phyloP scores from a whole-genome alignment of 2,888 invertebrate species.

The Ophion costatus region DNA sequence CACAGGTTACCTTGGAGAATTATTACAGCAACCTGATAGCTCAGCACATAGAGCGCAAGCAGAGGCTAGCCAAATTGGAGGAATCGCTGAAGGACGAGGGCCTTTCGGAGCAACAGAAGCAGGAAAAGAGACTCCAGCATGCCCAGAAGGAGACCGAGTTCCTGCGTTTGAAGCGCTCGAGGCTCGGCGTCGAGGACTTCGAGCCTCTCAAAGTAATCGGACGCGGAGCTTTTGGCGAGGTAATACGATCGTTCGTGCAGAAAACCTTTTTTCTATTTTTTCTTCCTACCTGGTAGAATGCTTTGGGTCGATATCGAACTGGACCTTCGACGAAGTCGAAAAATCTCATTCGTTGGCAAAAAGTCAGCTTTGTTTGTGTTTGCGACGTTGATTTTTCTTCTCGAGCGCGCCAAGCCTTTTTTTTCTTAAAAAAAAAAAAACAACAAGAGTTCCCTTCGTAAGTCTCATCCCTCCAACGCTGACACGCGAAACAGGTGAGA shows the following conservation, averaged over 20 bases:
- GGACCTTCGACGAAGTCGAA: too few relatives aligned
- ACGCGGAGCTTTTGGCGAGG: conserved; percentile 96
- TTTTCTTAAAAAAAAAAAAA: not conserved
- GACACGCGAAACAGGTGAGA: conserved; percentile 88
- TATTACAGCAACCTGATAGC: conserved; percentile 99
- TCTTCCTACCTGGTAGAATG: too few relatives aligned
- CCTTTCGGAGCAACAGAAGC: conserved; percentile 96
- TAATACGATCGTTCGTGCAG: conserved; percentile 68
- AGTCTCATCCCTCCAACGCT: conserved; percentile 1
- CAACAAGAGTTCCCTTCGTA: not conserved
- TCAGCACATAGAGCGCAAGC: conserved; percentile 98
- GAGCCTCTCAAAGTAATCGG: conserved; percentile 98
- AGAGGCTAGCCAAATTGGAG: conserved; percentile 96
- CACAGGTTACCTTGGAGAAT: conserved; percentile 95
- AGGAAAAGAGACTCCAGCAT: conserved; percentile 96
- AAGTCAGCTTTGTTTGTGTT: not conserved
- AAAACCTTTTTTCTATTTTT: not conserved
- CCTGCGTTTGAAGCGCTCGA: conserved; percentile 96
- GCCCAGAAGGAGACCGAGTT: conserved; percentile 99
- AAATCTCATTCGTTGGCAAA: too few relatives aligned
- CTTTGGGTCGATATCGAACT: too few relatives aligned
- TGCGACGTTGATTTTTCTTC: conserved; percentile 38
- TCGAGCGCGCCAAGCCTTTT: not conserved
- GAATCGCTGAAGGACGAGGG: conserved; percentile 98
- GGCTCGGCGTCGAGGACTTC: conserved; percentile 98